Evolutionary conservation across 2,113 vertebrate species (phyloP).

Genomic region (Xiphophorus hellerii): DNA sequence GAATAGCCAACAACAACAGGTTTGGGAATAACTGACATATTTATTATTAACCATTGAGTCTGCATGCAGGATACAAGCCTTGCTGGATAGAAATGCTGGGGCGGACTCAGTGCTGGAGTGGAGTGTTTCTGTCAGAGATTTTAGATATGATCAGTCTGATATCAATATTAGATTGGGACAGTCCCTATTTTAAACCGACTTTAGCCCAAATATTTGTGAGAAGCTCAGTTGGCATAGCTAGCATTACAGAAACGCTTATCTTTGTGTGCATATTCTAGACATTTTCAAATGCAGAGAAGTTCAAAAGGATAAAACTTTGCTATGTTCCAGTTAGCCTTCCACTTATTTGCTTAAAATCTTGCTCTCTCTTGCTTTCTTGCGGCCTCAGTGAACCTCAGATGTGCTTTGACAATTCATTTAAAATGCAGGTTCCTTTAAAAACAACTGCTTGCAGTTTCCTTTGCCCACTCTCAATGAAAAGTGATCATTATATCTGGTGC

Average conservation of each 20-base stretch:
- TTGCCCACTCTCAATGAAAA: background rate
- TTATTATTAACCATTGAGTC: no score
- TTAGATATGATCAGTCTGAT: no score
- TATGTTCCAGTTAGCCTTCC: background rate
- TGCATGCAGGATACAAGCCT: no score
- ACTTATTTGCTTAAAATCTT: background rate
- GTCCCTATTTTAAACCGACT: background rate
- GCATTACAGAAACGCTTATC: background rate
- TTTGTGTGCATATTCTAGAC: background rate
- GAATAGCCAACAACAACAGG: no score
- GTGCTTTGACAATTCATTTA: background rate
- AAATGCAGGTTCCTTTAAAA: background rate
- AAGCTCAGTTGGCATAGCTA: background rate
- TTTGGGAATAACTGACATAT: no score
- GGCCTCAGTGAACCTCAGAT: background rate
- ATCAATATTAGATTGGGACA: no score
- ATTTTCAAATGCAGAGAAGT: no score
- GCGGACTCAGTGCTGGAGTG: no score
- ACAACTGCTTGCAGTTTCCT: background rate
- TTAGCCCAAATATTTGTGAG: background rate
- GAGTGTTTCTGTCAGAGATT: no score
- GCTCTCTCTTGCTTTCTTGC: background rate
- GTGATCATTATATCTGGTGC: background rate
- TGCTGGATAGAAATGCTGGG: no score
- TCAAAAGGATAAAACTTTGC: no score